These are phyloP conservation scores for Meta bourneti DNA, from an alignment of 2,888 invertebrate species.

Conservation along the genomic window DNA sequence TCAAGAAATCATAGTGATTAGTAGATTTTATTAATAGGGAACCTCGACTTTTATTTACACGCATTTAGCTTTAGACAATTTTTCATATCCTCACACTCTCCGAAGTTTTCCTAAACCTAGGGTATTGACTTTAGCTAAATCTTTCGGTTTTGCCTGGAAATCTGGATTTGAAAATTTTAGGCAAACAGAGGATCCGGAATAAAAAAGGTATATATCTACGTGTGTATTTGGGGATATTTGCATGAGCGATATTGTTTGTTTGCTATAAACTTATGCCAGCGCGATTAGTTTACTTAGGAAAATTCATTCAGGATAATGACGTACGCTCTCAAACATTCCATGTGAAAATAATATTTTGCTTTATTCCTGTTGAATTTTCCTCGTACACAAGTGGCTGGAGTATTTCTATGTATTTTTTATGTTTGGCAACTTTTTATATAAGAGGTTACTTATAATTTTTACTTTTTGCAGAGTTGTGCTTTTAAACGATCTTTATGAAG, in stretches of 20 bases:
- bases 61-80: constrained; percentile 68
- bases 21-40: constrained; percentile 70
- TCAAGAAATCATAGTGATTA: constrained; percentile 59
- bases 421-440: too few species aligned
- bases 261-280: constrained; percentile 32
- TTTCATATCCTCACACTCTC: constrained; percentile 26
- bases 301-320: constrained; percentile 3
- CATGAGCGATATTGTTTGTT: constrained; percentile 60
- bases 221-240: constrained; percentile 51
- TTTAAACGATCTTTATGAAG: too few species aligned
- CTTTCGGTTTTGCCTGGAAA: constrained; percentile 40
- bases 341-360: neutral
- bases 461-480: too few species aligned
- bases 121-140: constrained; percentile 65
- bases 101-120: constrained; percentile 10
- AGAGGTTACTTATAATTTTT: too few species aligned
- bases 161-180: constrained; percentile 59
- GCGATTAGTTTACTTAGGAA: neutral
- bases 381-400: too few species aligned
- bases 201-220: constrained; percentile 1
- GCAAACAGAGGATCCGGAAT: constrained; percentile 38
- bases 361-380: neutral
- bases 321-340: neutral
- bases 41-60: constrained; percentile 58
- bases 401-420: too few species aligned